Evolutionary conservation across 2,113 vertebrate species (phyloP).

Genomic region (Lepisosteus osseus): DNA sequence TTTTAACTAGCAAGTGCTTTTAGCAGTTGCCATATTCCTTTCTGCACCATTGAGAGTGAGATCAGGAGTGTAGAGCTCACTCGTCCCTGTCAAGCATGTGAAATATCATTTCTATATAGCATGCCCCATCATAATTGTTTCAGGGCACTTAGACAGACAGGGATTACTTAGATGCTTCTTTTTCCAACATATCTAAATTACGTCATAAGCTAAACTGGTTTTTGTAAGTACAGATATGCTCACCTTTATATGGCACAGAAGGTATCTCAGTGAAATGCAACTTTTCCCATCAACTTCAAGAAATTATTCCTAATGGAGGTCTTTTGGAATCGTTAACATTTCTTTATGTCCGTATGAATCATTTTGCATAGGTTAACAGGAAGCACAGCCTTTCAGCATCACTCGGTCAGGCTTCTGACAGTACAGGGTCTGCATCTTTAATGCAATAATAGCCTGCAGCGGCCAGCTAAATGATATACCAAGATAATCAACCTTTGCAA

Average conservation of each 20-base stretch:
- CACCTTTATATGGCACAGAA: conserved; percentile 1
- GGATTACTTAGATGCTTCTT: too few species aligned
- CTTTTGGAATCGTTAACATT: conserved; percentile 62
- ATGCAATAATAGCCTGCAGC: conserved; percentile 87
- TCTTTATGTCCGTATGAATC: conserved; percentile 72
- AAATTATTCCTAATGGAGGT: conserved; percentile 43
- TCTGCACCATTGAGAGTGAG: too few species aligned
- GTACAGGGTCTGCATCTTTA: conserved; percentile 70
- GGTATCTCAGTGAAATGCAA: conserved; percentile 14
- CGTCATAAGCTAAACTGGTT: too few species aligned
- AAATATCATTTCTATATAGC: too few species aligned
- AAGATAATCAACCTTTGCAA: conserved; percentile 86
- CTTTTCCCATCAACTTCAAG: background rate
- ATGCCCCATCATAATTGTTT: too few species aligned
- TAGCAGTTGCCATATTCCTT: too few species aligned
- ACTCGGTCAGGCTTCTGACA: conserved; percentile 79
- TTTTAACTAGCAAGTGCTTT: too few species aligned
- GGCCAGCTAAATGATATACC: conserved; percentile 84
- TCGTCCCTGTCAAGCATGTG: too few species aligned
- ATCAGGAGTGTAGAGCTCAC: too few species aligned
- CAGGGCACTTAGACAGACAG: too few species aligned
- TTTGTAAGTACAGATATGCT: too few species aligned
- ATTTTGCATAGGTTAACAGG: conserved; percentile 72
- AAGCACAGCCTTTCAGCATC: conserved; percentile 70
- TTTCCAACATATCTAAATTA: too few species aligned